Conservation (phyloP, 2,113 vertebrate genomes). For the Odontesthes bonariensis region DNA sequence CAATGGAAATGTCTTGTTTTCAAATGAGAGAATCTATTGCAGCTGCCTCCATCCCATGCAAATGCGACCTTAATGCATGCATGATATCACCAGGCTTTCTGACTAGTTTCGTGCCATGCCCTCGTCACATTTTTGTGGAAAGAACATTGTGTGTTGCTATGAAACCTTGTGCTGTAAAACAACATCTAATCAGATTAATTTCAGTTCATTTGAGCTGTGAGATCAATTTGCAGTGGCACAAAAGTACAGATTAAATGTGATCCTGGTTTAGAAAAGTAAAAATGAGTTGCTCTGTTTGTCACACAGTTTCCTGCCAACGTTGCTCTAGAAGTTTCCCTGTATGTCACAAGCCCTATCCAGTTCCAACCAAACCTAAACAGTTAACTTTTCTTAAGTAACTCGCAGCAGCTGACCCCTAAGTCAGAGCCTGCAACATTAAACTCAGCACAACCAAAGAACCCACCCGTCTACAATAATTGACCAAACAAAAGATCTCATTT, state of each 20-base stretch:
- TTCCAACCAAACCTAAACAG: slow-evolving; percentile 38
- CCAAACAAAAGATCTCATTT: slow-evolving; percentile 72
- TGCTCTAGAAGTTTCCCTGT: slow-evolving; percentile 45
- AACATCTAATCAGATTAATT: slow-evolving; percentile 32
- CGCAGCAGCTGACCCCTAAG: slow-evolving; percentile 53
- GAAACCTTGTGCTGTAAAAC: slow-evolving; percentile 50
- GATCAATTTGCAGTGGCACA: slow-evolving; percentile 12
- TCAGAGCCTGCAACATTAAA: slow-evolving; percentile 46
- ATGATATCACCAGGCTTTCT: slow-evolving; percentile 39
- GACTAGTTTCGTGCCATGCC: slow-evolving; percentile 42
- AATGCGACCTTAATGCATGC: slow-evolving; percentile 52
- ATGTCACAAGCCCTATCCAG: slow-evolving; percentile 9
- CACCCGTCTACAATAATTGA: slow-evolving; percentile 70
- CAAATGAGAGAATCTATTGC: slow-evolving; percentile 29
- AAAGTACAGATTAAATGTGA: slow-evolving; percentile 22
- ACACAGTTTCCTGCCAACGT: slow-evolving; percentile 22
- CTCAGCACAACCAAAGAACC: slow-evolving; percentile 82
- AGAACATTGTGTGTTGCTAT: slow-evolving; percentile 40
- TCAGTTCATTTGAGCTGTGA: slow-evolving; percentile 24
- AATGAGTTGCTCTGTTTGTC: slow-evolving; percentile 39
- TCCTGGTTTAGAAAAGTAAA: slow-evolving; percentile 46
- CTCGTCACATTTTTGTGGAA: slow-evolving; percentile 42
- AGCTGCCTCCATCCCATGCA: slow-evolving; percentile 27
- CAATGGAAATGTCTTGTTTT: slow-evolving; percentile 46
- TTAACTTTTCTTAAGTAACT: slow-evolving; percentile 36